Evolutionary conservation across 2,113 vertebrate species (phyloP).

Genomic region (Pygoscelis adeliae): DNA sequence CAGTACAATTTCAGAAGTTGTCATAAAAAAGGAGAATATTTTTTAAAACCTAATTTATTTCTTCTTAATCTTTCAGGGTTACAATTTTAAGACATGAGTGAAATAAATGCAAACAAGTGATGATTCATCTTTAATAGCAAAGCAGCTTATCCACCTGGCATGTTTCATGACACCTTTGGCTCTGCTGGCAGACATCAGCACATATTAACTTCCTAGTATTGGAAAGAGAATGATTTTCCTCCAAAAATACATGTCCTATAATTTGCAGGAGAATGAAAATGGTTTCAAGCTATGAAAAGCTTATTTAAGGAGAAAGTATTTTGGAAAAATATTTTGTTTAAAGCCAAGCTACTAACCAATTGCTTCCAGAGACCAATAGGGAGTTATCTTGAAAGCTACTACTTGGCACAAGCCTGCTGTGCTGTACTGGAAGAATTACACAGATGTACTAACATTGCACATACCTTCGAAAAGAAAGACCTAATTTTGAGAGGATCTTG

Average conservation of each 20-base stretch:
- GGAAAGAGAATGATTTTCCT: not conserved
- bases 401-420: conserved; percentile 35
- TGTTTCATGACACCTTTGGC: not conserved
- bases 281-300: not conserved
- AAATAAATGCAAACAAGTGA: conserved; percentile 29
- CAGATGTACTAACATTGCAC: not conserved
- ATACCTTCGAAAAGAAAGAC: not conserved
- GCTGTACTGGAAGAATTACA: not conserved
- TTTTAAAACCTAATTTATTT: not conserved
- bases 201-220: not conserved
- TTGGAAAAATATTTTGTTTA: conserved; percentile 9
- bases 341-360: not conserved
- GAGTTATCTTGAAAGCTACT: conserved; percentile 6
- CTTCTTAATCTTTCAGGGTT: not conserved
- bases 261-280: not conserved
- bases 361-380: not conserved
- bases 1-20: not conserved
- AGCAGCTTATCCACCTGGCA: not conserved
- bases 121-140: conserved; percentile 30
- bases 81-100: not conserved
- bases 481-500: not conserved
- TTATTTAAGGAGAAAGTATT: conserved; percentile 22
- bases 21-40: not conserved
- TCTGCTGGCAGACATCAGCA: not conserved
- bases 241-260: not conserved